These are phyloP conservation scores for Cavia aperea DNA, from an alignment of 2,113 vertebrate genomes.

Conservation along the genomic window DNA sequence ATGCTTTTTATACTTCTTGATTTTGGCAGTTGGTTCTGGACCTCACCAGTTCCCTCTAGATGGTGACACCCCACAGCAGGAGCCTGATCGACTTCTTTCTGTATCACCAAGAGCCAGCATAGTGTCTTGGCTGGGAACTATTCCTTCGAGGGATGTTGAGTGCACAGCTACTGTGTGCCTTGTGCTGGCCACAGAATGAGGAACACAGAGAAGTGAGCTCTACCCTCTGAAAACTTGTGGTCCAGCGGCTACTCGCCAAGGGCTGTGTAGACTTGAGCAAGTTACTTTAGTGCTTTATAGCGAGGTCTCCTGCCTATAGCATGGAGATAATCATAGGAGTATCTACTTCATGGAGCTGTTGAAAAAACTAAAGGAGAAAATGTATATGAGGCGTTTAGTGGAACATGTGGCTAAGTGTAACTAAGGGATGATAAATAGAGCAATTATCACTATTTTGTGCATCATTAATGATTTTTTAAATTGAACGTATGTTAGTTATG, in stretches of 20 bases:
- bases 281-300: background rate
- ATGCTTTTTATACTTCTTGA: background rate
- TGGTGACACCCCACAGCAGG: background rate
- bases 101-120: background rate
- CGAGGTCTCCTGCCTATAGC: background rate
- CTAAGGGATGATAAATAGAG: background rate
- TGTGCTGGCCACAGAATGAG: background rate
- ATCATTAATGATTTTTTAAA: background rate
- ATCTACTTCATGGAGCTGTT: background rate
- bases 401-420: background rate
- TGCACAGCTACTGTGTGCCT: background rate
- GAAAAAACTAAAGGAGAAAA: background rate
- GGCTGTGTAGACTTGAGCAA: background rate
- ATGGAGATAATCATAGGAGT: background rate
- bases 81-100: background rate
- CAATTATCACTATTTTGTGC: background rate
- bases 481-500: background rate
- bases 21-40: background rate
- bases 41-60: background rate
- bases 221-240: background rate
- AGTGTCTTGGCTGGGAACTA: fast-evolving
- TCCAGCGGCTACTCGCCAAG: background rate
- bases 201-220: background rate
- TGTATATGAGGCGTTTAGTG: background rate
- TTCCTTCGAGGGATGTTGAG: background rate